Evolutionary conservation across 2,888 invertebrate genomes (phyloP).

Genomic region (Ceraclea dissimilis): DNA sequence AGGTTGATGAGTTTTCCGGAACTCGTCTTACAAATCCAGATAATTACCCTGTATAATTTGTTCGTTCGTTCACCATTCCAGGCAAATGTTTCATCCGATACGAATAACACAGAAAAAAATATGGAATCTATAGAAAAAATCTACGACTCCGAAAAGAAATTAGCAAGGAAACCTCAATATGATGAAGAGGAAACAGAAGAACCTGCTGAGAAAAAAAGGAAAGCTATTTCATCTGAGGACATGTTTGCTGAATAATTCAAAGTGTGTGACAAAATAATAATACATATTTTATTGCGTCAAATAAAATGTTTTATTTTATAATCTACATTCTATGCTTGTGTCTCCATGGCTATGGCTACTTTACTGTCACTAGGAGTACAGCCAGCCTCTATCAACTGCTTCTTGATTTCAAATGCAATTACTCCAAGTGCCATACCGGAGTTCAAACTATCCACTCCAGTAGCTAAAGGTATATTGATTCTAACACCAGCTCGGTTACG

Average conservation of each 20-base stretch:
- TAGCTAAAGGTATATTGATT: slow-evolving; percentile 71
- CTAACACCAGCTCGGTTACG: slow-evolving; percentile 51
- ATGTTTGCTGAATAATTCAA: slow-evolving; percentile 44
- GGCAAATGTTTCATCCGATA: not conserved
- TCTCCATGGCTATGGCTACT: too few species aligned
- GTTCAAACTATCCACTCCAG: slow-evolving; percentile 78
- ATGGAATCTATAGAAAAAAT: too few species aligned
- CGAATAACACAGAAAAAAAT: slow-evolving; percentile 10
- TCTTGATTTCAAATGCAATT: slow-evolving; percentile 75
- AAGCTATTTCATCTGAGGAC: slow-evolving; percentile 32
- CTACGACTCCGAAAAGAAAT: not conserved
- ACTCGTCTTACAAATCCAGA: too few species aligned
- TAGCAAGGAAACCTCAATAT: slow-evolving; percentile 25
- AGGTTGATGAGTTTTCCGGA: too few species aligned
- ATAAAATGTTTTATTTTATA: too few species aligned
- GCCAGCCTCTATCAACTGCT: slow-evolving; percentile 44
- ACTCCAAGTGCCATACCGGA: slow-evolving; percentile 75
- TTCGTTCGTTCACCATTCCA: too few species aligned
- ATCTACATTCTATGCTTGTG: too few species aligned
- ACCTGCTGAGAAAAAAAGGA: slow-evolving; percentile 8
- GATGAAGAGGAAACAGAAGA: slow-evolving; percentile 44
- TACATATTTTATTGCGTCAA: too few species aligned
- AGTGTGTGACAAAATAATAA: too few species aligned
- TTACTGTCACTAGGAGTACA: not conserved
- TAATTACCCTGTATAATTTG: too few species aligned